These are phyloP conservation scores for Apogon hyalosoma DNA, from an alignment of 2,797 vertebrate genomes.

Conservation along the genomic window DNA sequence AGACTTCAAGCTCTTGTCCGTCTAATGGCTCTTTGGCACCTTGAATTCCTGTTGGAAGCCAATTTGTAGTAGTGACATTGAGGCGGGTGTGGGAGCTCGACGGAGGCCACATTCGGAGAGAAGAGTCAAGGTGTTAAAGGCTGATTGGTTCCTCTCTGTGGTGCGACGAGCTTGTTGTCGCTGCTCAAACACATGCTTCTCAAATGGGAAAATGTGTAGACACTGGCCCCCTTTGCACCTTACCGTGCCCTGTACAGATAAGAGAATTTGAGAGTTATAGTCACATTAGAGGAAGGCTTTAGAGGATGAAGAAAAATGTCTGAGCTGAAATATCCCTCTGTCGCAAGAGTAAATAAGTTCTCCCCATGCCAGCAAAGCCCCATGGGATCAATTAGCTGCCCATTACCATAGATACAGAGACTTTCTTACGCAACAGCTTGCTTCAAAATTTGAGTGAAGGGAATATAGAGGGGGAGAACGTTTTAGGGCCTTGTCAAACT, in stretches of 20 bases:
- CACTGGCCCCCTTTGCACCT: slow-evolving; percentile 72
- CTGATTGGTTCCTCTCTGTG: slow-evolving; percentile 82
- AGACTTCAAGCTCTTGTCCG: slow-evolving; percentile 77
- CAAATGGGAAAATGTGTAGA: slow-evolving; percentile 71
- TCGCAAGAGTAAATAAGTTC: slow-evolving; percentile 76
- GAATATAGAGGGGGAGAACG: slow-evolving; percentile 11
- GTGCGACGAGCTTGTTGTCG: slow-evolving; percentile 72
- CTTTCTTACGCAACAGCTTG: slow-evolving; percentile 69
- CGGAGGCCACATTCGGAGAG: slow-evolving; percentile 59
- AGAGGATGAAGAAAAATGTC: slow-evolving; percentile 51
- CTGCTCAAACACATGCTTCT: slow-evolving; percentile 60
- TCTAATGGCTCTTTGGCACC: slow-evolving; percentile 85
- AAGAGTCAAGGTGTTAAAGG: slow-evolving; percentile 82
- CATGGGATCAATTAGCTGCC: slow-evolving; percentile 76
- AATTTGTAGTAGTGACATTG: slow-evolving; percentile 81
- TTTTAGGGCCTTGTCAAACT: slow-evolving; percentile 73
- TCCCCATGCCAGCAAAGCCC: slow-evolving; percentile 63
- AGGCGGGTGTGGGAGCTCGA: slow-evolving; percentile 53
- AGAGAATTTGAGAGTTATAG: slow-evolving; percentile 70
- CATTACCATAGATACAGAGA: slow-evolving; percentile 70
- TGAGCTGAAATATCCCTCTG: slow-evolving; percentile 63
- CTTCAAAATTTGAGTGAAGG: slow-evolving; percentile 54
- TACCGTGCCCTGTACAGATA: slow-evolving; percentile 69
- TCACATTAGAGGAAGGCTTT: slow-evolving; percentile 62
- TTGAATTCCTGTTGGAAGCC: slow-evolving; percentile 83